A percentile compares a stretch with the other conserved stretches of the same genome.
Evolutionary conservation across 1,140 invertebrate genomes (phyloP).

Genomic region (Drosophila santomea): DNA sequence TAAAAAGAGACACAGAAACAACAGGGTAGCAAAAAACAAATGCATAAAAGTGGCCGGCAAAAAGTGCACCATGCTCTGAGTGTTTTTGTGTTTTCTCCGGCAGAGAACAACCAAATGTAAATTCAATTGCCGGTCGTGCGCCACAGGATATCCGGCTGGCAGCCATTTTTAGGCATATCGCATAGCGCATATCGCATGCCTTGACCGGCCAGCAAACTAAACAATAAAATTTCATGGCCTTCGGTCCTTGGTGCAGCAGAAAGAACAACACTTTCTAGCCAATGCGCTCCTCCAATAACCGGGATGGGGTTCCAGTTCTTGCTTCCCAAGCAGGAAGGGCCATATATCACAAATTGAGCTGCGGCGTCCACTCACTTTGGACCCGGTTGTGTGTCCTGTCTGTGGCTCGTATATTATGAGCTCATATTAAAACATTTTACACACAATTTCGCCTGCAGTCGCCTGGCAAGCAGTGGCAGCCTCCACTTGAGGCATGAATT

Average conservation of each 20-base stretch:
- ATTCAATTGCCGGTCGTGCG: slow-evolving; percentile 70
- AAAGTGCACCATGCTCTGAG: slow-evolving; percentile 56
- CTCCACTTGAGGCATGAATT: slow-evolving; percentile 67
- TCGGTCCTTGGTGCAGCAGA: slow-evolving; percentile 35
- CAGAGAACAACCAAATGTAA: slow-evolving; percentile 69
- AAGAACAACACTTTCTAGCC: slow-evolving; percentile 58
- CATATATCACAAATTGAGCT: slow-evolving; percentile 81
- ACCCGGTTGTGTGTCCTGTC: slow-evolving; percentile 12
- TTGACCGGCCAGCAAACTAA: slow-evolving; percentile 68
- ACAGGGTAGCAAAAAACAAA: slow-evolving; percentile 58
- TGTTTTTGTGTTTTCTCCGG: slow-evolving; percentile 36
- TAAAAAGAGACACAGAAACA: slow-evolving; percentile 50
- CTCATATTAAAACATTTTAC: slow-evolving; percentile 83
- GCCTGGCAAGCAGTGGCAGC: slow-evolving; percentile 42
- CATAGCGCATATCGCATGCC: slow-evolving; percentile 61
- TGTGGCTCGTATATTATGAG: slow-evolving; percentile 74
- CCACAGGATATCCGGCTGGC: slow-evolving; percentile 74
- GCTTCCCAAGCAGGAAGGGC: slow-evolving; percentile 8
- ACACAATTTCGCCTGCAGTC: slow-evolving; percentile 76
- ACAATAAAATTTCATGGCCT: slow-evolving; percentile 71
- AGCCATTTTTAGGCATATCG: slow-evolving; percentile 76
- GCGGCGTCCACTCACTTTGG: slow-evolving; percentile 35
- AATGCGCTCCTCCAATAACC: slow-evolving; percentile 29
- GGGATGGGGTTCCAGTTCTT: slow-evolving; percentile 9
- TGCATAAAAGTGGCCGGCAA: slow-evolving; percentile 61